Evolutionary conservation across 2,113 vertebrate species (phyloP), one percentile per base, ranked within the genome.

Genomic region (Pedetes capensis): DNA sequence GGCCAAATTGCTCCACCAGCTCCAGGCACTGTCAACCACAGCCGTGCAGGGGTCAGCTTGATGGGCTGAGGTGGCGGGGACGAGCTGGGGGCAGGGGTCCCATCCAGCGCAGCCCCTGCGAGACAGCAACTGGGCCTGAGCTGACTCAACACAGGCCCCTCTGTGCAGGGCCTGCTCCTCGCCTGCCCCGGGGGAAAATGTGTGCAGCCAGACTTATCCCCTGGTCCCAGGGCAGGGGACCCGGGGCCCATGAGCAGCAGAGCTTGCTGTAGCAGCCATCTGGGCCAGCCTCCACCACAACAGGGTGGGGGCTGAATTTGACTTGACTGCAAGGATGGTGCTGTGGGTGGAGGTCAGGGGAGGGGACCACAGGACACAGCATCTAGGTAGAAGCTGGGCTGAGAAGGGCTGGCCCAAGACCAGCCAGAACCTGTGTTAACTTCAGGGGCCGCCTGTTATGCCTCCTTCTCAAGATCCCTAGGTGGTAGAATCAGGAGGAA

Each of bases 21-120:
- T 99, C 99, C 97, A 99, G 97, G 57, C 98, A 99, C 99, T 99
- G 97, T 34, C 68, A 85, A 96, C 71, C 87, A 97, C 93, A 97
- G 96, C 96, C 97, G 63, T 2, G 93, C 89, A 92, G 93, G 80
- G 57, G 87, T 97, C 95, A 97, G 97, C 95, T 78, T 1, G 74
- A 34, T 8, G 84, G 91, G 95, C 94, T 18, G 57, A 85, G 89
- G 49, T 61, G 49, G 63, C 49, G 49, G 94, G 91, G 87, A 96
- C 8, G 82, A 93, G 91, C 83, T 93, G 88, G 94, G 95, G 93
- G 96, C 69, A 91, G 57, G 94, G 93, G 85, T 96, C 95, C 95
- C 91, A 86, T 89, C 94, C 75, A 94, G 80, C 72, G 92, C 76
- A 85, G 96, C 51, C 95, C 96, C 97, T 97, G 92, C 0, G 93